A percentile compares a stretch with the other conserved stretches of the same genome.
These are phyloP conservation scores for Eilema griseolum DNA, from an alignment of 2,888 invertebrate species.

Conservation along the genomic window DNA sequence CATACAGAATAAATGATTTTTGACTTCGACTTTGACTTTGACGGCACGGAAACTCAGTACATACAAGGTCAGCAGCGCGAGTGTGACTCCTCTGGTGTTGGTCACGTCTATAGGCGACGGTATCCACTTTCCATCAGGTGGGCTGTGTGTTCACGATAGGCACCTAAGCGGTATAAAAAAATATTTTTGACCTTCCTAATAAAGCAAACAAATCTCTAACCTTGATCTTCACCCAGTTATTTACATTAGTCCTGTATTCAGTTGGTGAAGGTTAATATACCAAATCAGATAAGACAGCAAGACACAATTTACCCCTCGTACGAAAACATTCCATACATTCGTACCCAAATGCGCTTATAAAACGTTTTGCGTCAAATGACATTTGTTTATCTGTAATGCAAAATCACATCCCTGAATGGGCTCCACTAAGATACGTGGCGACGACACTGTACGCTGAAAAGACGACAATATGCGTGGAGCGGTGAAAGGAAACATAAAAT, in stretches of 20 bases:
- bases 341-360: slow-evolving; percentile 11
- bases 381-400: slow-evolving; percentile 39
- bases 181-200: neutral
- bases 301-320: neutral
- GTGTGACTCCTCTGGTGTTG: no score
- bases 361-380: slow-evolving; percentile 25
- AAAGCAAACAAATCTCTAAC: neutral
- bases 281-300: neutral
- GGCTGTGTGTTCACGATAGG: no score
- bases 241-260: neutral
- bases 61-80: no score
- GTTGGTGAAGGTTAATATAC: slow-evolving; percentile 2
- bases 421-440: slow-evolving; percentile 46
- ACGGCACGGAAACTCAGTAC: no score
- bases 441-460: slow-evolving; percentile 57
- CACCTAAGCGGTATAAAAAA: no score
- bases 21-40: no score
- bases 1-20: no score
- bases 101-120: no score
- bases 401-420: slow-evolving; percentile 41
- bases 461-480: slow-evolving; percentile 78
- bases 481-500: slow-evolving; percentile 82
- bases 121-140: no score
- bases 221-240: neutral
- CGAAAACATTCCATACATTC: neutral